phyloP scores from a whole-genome alignment of 1,140 invertebrate species.

The Chrysopa pallens region DNA sequence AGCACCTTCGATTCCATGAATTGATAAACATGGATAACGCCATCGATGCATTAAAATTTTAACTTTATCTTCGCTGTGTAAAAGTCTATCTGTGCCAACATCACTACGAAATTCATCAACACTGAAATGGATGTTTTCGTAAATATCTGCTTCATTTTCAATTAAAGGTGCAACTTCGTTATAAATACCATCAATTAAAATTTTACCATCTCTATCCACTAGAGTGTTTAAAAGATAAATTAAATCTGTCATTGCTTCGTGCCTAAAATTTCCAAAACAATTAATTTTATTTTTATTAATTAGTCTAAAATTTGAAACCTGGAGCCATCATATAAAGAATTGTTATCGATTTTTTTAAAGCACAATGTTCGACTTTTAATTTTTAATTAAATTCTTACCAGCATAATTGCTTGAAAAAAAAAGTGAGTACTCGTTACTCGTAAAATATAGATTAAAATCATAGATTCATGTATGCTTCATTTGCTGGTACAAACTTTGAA shows the following conservation, averaged over 20 bases:
- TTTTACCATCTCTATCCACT: constrained; percentile 67
- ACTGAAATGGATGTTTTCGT: constrained; percentile 82
- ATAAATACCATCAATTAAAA: constrained; percentile 62
- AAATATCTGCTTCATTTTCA: constrained; percentile 56
- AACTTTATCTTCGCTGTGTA: constrained; percentile 59
- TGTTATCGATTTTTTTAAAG: too few relatives aligned
- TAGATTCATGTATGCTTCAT: too few relatives aligned
- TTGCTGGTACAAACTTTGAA: too few relatives aligned
- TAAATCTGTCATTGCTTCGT: constrained; percentile 80
- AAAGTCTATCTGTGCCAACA: constrained; percentile 49
- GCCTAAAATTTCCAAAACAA: constrained; percentile 18
- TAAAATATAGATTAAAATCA: too few relatives aligned
- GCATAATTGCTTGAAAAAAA: too few relatives aligned
- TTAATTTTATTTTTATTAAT: background rate
- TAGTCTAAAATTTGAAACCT: background rate
- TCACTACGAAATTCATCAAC: constrained; percentile 56
- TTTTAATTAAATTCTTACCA: too few relatives aligned
- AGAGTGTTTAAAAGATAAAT: constrained; percentile 69
- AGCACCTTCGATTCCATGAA: constrained; percentile 79
- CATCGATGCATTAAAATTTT: constrained; percentile 76
- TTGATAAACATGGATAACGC: constrained; percentile 74
- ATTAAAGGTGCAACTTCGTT: constrained; percentile 59
- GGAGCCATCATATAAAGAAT: too few relatives aligned
- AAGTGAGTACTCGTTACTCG: too few relatives aligned
- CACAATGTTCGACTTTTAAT: too few relatives aligned